Conservation (phyloP, 2,888 invertebrate genomes). For the Drosophila setosimentum region DNA sequence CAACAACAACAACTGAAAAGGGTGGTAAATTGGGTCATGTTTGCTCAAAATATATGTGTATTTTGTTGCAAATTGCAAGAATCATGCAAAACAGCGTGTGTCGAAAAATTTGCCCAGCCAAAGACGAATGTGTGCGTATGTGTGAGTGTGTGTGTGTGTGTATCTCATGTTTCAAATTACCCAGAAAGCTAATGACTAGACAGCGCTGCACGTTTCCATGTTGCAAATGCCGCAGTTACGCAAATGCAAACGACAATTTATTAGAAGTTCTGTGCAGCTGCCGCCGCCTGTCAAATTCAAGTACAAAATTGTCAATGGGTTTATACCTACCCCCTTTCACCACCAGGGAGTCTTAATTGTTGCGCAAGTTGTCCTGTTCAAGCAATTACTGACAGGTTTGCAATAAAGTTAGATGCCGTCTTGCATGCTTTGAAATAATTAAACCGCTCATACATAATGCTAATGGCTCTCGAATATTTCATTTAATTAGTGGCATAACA, state of each 20-base stretch:
- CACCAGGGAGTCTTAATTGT: constrained; percentile 1
- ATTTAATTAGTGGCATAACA: constrained; percentile 18
- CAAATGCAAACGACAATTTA: constrained; percentile 42
- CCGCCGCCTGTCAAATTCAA: constrained; percentile 34
- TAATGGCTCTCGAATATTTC: constrained; percentile 4
- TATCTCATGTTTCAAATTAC: constrained; percentile 56
- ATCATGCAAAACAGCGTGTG: constrained; percentile 77
- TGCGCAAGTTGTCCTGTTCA: neutral
- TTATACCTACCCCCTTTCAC: neutral
- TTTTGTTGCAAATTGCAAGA: constrained; percentile 72
- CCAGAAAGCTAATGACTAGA: constrained; percentile 30
- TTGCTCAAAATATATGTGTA: constrained; percentile 54
- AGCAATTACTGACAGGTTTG: constrained; percentile 1
- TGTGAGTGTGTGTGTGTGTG: constrained; percentile 20
- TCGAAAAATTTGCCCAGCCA: constrained; percentile 72
- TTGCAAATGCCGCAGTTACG: constrained; percentile 58
- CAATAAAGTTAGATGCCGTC: neutral
- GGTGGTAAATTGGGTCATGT: constrained; percentile 73
- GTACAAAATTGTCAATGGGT: neutral
- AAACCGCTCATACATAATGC: neutral
- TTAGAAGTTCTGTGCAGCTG: constrained; percentile 55
- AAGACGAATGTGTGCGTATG: neutral
- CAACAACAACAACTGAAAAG: constrained; percentile 12
- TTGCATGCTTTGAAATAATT: neutral
- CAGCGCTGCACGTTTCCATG: constrained; percentile 38